Conservation (phyloP, 2,113 vertebrate genomes). For the Micronycteris hirsuta region DNA sequence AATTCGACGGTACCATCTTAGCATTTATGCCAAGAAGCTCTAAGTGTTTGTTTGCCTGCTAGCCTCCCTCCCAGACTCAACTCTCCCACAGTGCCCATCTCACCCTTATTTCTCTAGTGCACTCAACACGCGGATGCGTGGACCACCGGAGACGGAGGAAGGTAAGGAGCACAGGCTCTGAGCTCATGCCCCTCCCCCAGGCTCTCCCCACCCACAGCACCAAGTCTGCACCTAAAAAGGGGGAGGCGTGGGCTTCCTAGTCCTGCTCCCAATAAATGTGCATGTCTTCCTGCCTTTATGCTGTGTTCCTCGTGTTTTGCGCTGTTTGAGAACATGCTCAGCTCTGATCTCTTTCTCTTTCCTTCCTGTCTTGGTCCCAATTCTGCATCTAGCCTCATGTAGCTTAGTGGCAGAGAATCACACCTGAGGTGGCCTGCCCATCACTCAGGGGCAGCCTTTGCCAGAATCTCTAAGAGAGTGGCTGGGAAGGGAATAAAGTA, state of each 20-base stretch:
- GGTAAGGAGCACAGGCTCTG: not conserved
- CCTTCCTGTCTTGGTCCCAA: not conserved
- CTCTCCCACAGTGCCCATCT: not conserved
- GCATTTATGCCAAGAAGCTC: not conserved
- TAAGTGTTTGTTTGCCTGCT: not conserved
- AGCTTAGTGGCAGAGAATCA: not conserved
- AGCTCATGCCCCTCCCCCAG: not conserved
- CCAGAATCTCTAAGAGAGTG: not conserved
- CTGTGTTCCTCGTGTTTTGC: not conserved
- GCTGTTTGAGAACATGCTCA: not conserved
- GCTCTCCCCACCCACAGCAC: not conserved
- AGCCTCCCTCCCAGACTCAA: not conserved
- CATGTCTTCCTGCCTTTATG: not conserved
- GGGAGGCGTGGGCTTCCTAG: fast-evolving
- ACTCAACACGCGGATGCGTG: not conserved
- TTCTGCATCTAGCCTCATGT: not conserved
- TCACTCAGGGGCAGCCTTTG: not conserved
- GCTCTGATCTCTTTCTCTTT: not conserved
- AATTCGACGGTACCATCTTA: not conserved
- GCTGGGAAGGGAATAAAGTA: not conserved
- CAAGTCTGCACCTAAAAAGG: too few relatives aligned
- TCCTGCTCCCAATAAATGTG: not conserved
- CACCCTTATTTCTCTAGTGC: not conserved
- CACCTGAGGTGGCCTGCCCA: not conserved
- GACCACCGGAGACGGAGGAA: not conserved